Conservation (phyloP, 2,797 vertebrate genomes). For the Lepus oiostolus region DNA sequence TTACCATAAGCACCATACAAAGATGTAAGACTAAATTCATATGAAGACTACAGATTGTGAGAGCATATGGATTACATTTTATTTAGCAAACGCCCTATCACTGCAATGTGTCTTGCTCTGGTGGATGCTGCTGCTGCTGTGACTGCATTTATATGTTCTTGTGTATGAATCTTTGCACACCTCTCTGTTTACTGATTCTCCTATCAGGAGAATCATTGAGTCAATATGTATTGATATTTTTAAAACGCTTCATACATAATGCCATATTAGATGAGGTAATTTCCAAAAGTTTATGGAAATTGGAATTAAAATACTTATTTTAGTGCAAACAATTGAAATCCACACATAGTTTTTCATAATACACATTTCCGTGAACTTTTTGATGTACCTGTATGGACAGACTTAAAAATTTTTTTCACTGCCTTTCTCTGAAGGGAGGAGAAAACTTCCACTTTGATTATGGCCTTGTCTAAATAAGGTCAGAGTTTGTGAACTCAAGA, state of each 20-base stretch:
- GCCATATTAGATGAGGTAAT: not conserved
- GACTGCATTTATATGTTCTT: not conserved
- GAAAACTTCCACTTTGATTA: too few relatives aligned
- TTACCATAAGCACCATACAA: not conserved
- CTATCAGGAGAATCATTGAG: not conserved
- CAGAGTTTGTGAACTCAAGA: too few relatives aligned
- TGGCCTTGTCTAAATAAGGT: too few relatives aligned
- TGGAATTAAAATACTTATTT: too few relatives aligned
- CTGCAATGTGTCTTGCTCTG: constrained; percentile 22
- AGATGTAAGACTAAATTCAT: constrained; percentile 19
- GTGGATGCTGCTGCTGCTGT: not conserved
- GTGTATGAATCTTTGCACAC: not conserved
- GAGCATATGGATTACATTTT: not conserved
- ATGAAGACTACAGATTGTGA: not conserved
- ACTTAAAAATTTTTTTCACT: too few relatives aligned
- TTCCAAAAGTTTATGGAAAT: too few relatives aligned
- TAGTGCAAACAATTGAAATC: too few relatives aligned
- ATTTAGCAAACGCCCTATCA: not conserved
- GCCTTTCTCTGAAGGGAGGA: too few relatives aligned
- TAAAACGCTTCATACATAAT: not conserved
- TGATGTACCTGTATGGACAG: too few relatives aligned
- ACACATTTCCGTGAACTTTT: too few relatives aligned
- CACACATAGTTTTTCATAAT: too few relatives aligned
- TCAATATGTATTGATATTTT: not conserved
- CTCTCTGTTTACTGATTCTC: not conserved